Evolutionary conservation across 2,113 vertebrate genomes (phyloP), one percentile per base, ranked within the genome.

Genomic region (Anser cygnoides): DNA sequence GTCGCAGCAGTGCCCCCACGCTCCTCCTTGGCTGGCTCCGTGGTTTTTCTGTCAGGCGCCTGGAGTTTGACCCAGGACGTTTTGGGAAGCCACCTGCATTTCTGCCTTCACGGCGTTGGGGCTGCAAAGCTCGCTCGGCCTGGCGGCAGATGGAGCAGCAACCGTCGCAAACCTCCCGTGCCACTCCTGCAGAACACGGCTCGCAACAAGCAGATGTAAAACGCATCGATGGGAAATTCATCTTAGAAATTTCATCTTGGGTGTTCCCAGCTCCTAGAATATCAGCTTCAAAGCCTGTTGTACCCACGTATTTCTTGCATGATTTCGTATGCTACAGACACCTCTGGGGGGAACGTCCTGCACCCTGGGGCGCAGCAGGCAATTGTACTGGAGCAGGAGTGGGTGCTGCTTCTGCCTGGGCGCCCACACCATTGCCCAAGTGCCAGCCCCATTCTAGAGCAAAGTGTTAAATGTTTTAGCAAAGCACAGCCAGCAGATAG

Each of bases 301-400:
- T 3, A 2, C 0, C 0, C 3, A 0, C 21, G 20, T 4, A 1
- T 10, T 29, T 9, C 33, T 12, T 13, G 28, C 17, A 0, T 0
- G 11, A 41, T 8, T 10, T 26, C 54, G 0, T 0, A 29, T 8
- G 26, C 28, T 65, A 18, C 12, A 11, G 37, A 11, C 35, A 63
- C 23, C 8, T 15, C 22, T 28, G 14, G 52, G 52, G 50, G 52
- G 26, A 26, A 29, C 15, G 26, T 15, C 9, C 52, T 15, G 71
- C 79, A 0, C 26, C 16, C 5, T 2, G 4, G 41, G 50, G 18
- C 13, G 21, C 43, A 16, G 26, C 28, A 4, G 33, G 23, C 20
- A 43, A 0, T 9, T 1, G 39, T 1, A 83, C 3, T 4, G 58
- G 39, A 52, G 49, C 70, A 2, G 54, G 18, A 8, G 2, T 0